Base-by-base conservation (phyloP, 2,888 invertebrate species). In the Zaprionus lineosus region DNA sequence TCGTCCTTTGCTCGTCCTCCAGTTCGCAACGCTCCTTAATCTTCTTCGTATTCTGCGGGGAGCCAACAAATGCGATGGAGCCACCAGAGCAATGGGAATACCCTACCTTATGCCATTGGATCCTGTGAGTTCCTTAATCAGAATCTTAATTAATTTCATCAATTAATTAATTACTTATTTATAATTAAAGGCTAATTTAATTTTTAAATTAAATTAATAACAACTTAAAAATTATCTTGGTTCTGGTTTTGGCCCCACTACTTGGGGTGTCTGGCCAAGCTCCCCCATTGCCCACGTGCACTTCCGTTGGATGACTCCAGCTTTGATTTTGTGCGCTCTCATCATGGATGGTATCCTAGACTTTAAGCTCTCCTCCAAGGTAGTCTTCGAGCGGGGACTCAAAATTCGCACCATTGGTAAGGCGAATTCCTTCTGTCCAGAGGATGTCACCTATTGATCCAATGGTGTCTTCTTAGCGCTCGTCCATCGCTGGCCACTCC, bases 241-340 rank as follows among this genome's bases (percentile, higher is more conserved):
- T 92, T 50, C 81, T 92, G 40, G 78, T 90, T 21, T 55, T 92
- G 31, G 91, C 91, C 0, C 92, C 92, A 70, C 90, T 90, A 48
- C 91, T 92, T 60, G 92, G 91, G 15, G 84, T 92, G 9, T 92
- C 7, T 89, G 87, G 67, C 89, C 89, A 1, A 81, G 84, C 2
- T 74, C 86, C 1, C 89, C 91, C 37, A 86, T 73, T 14, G 65
- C 73, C 12, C 67, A 77, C 5, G 81, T 89, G 1, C 52, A 66
- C 1, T 89, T 89, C 37, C 76, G 73, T 8, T 89, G 88, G 90
- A n/a, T 67, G 1, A 82, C 87, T 3, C 16, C 76, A 11, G 50
- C 79, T 0, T 40, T 86, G 0, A 7, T 86, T 4, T 48, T 82
- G 5, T 66, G 86, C 24, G 2, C 83, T 8, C 33, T 74, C 3